Evolutionary conservation across 2,888 invertebrate genomes (phyloP).

Genomic region (Drymonia ruficornis): DNA sequence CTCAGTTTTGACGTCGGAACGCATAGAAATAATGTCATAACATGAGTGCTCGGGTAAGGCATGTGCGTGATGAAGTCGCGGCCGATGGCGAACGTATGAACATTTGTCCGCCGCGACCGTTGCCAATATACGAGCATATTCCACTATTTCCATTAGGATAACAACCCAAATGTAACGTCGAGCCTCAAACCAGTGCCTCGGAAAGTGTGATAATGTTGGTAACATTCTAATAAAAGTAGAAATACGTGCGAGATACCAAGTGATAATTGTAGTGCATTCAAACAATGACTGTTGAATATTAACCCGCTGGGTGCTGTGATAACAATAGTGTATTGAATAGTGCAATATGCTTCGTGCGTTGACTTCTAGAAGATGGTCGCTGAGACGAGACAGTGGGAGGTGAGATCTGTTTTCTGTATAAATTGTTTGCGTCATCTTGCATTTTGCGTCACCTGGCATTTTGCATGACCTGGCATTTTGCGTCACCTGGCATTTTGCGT

Average conservation of each 20-base stretch:
- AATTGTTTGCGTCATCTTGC: neutral
- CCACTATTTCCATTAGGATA: neutral
- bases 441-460: too few species aligned
- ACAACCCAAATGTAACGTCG: neutral
- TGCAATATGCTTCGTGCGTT: conserved; percentile 73
- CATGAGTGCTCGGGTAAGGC: too few species aligned
- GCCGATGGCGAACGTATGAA: too few species aligned
- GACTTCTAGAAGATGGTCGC: conserved; percentile 77
- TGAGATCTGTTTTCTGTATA: conserved; percentile 46
- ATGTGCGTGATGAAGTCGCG: too few species aligned
- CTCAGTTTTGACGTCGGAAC: too few species aligned
- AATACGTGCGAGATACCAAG: conserved; percentile 20
- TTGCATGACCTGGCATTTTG: too few species aligned
- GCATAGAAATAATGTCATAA: too few species aligned
- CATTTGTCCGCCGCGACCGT: too few species aligned
- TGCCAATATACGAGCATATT: too few species aligned
- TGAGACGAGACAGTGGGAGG: conserved; percentile 79
- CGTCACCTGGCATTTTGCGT: too few species aligned
- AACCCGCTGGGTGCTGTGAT: conserved; percentile 26
- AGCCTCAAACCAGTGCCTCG: conserved; percentile 24
- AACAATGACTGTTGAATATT: conserved; percentile 23
- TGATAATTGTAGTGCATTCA: conserved; percentile 35
- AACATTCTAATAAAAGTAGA: conserved; percentile 10
- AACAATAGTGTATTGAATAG: conserved; percentile 40
- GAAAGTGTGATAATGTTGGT: conserved; percentile 28